Evolutionary conservation across 1,140 invertebrate species (phyloP), one percentile per base, ranked within the genome.

Genomic region (Euschistus heros): DNA sequence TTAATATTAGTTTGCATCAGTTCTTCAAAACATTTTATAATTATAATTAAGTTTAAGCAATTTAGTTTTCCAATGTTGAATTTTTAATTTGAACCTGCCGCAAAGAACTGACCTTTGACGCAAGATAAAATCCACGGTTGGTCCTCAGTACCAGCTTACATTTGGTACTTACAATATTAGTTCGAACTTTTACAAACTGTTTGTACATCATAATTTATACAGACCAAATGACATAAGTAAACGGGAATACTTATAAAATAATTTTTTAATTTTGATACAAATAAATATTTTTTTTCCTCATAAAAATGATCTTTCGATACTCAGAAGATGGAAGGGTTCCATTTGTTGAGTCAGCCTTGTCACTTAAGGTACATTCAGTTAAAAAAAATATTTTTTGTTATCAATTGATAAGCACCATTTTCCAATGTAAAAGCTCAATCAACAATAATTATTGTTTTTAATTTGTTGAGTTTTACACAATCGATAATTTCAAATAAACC

Each of bases 71-170:
- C 33, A 37, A 37, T 6, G 7, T 37, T 37, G 33, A 13, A 37
- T 37, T 37, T 37, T 37, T 6, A 5, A 2, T 54, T 26, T 13
- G 54, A 30, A 27, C 30, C 17, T n/a, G 24, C 24, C 1, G 8
- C 50, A 22, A 26, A 54, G 24, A 54, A 54, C 50, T 54, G 18
- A 6, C 24, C 3, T 54, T 22, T n/a, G 50, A 7, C 50, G 24
- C 18, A 22, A 22, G 24, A 54, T 5, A 54, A 54, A 57, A 57
- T 27, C 24, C 30, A 57, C 30, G 3, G 22, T 46, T 65, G 64
- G 64, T 65, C 64, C 64, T 65, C 64, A 30, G 54, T 65, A 59
- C 52, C 64, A 65, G 64, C 64, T 55, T 44, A 24, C 44, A 17
- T 62, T 62, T 24, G 61, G 61, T 62, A 46, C 33, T 20, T 27